Base-by-base conservation (phyloP, 1,140 invertebrate genomes). In the Lepidurus apus region DNA sequence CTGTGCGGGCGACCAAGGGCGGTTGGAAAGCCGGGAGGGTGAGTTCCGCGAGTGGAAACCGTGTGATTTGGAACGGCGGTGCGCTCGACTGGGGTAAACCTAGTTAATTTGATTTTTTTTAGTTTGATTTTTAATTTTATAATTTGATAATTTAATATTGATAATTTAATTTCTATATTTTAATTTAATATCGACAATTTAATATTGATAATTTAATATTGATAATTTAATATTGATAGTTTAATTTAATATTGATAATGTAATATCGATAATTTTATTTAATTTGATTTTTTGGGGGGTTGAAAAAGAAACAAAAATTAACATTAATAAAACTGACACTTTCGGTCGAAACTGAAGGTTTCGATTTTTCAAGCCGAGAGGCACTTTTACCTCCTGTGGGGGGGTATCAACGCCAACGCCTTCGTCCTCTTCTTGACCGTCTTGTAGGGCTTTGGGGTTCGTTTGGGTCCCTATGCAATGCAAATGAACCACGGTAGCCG, bases 381-480 rank as follows among this genome's bases (percentile, higher is more conserved):
- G 53, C 17, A 13, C 1, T 65, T 21, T 65, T 65, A 65, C 53
- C 53, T n/a, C 53, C 53, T 65, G 53, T 21, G 53, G 53, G 17
- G 53, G 53, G 53, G 53, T 65, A 65, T 65, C 73, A 43, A 80
- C 76, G n/a, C 74, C 76, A 45, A 80, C 73, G 45, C 76, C 43
- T 42, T 45, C 76, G 24, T 77, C 75, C 26, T 76, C 34, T 13
- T 76, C 47, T 11, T 76, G 53, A 8, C 43, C 73, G 43, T 65
- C 53, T 65, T 65, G 53, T 3, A 17, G 21, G 21, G 53, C 53
- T 65, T 65, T 65, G 13, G 53, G 53, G 53, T 43, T 73, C 0
- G 79, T 80, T 43, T 80, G 79, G 5, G 77, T 77, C 13, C 53
- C 79, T 9, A 80, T 76, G 26, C 65, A 80, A 43, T 80, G 79